Evolutionary conservation across 2,797 vertebrate genomes (phyloP).

Genomic region (Mycteria americana): DNA sequence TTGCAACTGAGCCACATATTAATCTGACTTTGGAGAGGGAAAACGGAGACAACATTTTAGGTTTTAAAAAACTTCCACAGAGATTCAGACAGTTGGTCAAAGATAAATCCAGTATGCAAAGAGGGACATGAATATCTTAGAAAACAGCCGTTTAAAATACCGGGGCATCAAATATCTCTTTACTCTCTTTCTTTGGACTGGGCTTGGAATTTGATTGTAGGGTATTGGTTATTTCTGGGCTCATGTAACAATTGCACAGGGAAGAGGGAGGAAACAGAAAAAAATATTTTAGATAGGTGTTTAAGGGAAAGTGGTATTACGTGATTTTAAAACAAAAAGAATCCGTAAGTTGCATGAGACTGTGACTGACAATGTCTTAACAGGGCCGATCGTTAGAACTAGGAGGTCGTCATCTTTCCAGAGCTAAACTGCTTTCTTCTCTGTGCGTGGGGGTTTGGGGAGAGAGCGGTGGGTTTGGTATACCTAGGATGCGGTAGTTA

Average conservation of each 20-base stretch:
- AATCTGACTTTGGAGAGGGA: not conserved
- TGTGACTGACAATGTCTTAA: not conserved
- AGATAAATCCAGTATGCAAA: not conserved
- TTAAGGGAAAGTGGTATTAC: not conserved
- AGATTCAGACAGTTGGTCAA: not conserved
- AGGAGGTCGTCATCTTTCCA: not conserved
- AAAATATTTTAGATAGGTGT: not conserved
- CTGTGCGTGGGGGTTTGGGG: accelerated
- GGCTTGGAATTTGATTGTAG: not conserved
- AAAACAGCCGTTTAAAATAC: not conserved
- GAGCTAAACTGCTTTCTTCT: not conserved
- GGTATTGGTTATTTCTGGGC: not conserved
- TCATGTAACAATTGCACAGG: not conserved
- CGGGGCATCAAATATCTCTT: not conserved
- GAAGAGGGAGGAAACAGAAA: not conserved
- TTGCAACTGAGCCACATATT: not conserved
- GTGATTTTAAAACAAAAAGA: not conserved
- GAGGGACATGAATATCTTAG: not conserved
- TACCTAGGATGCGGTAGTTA: not conserved
- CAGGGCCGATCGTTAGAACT: not conserved
- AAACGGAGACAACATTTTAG: not conserved
- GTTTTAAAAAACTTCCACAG: not conserved
- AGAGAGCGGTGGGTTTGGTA: not conserved
- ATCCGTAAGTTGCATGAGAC: not conserved
- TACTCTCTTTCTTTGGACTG: not conserved